Percentiles rank a stretch among this genome's conserved stretches.
phyloP scores from a whole-genome alignment of 2,888 invertebrate species.

The Drosophila yooni region DNA sequence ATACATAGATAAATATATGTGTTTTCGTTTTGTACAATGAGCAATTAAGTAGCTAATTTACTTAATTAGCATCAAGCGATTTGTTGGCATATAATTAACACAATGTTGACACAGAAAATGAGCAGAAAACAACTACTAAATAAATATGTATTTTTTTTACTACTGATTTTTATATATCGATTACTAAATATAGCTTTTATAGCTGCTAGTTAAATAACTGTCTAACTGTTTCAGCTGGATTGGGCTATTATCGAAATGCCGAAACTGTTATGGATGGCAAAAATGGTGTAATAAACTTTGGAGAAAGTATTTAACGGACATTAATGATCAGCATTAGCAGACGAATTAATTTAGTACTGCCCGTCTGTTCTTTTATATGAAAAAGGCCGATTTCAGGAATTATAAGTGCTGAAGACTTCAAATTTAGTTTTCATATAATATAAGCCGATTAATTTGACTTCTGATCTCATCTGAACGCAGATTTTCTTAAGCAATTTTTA shows the following conservation, averaged over 20 bases:
- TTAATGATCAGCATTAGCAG: too few relatives aligned
- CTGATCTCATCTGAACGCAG: too few relatives aligned
- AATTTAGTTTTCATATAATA: too few relatives aligned
- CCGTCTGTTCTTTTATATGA: too few relatives aligned
- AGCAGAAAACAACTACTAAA: not conserved
- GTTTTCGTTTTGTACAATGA: not conserved
- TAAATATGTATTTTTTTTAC: not conserved
- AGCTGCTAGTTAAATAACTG: not conserved
- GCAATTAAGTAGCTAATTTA: slow-evolving; percentile 5
- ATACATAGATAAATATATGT: not conserved
- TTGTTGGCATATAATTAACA: slow-evolving; percentile 4
- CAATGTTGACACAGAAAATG: not conserved
- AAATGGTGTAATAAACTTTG: not conserved
- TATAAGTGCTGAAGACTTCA: too few relatives aligned
- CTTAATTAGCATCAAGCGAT: not conserved
- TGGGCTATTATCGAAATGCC: not conserved
- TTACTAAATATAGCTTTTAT: not conserved
- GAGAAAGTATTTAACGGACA: not conserved
- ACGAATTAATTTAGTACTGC: too few relatives aligned
- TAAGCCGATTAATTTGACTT: too few relatives aligned
- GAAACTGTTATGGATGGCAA: too few relatives aligned
- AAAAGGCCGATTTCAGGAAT: too few relatives aligned
- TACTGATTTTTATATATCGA: not conserved
- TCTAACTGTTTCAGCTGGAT: not conserved
- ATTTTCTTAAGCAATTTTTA: too few relatives aligned